Conservation (phyloP, 2,888 invertebrate species). For the Tetropium fuscum region DNA sequence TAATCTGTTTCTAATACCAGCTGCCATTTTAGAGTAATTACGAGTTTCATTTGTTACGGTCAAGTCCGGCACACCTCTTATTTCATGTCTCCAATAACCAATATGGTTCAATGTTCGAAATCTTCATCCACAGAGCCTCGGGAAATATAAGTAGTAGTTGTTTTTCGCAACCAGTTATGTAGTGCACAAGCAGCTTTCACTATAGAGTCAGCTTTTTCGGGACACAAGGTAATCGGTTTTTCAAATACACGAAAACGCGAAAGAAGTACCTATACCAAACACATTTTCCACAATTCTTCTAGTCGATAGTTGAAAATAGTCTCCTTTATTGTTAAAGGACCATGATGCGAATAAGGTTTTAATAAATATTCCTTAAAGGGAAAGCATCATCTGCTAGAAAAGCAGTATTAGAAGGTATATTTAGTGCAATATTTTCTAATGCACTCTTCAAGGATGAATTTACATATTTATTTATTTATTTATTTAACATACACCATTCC, state of each 20-base stretch:
- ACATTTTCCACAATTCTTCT: neutral
- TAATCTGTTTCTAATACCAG: slow-evolving; percentile 25
- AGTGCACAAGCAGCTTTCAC: neutral
- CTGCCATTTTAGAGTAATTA: slow-evolving; percentile 30
- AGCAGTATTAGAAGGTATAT: neutral
- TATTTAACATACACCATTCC: too few species aligned
- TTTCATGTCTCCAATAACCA: slow-evolving; percentile 11
- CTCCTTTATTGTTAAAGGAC: neutral
- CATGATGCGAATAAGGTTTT: neutral
- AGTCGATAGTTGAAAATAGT: slow-evolving; percentile 10
- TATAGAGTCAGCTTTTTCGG: slow-evolving; percentile 20
- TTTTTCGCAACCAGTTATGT: neutral
- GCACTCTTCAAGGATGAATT: neutral
- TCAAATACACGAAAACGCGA: neutral
- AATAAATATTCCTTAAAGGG: slow-evolving; percentile 1
- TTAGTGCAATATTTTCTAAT: neutral
- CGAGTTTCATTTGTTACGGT: neutral
- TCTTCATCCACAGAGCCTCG: neutral
- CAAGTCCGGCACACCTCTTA: neutral
- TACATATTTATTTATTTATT: too few species aligned
- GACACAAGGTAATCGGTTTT: slow-evolving; percentile 7
- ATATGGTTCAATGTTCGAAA: neutral
- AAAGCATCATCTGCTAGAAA: slow-evolving; percentile 14
- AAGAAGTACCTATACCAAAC: neutral
- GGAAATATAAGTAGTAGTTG: neutral